phyloP scores from a whole-genome alignment of 2,113 vertebrate genomes.

The Corythaeola cristata region DNA sequence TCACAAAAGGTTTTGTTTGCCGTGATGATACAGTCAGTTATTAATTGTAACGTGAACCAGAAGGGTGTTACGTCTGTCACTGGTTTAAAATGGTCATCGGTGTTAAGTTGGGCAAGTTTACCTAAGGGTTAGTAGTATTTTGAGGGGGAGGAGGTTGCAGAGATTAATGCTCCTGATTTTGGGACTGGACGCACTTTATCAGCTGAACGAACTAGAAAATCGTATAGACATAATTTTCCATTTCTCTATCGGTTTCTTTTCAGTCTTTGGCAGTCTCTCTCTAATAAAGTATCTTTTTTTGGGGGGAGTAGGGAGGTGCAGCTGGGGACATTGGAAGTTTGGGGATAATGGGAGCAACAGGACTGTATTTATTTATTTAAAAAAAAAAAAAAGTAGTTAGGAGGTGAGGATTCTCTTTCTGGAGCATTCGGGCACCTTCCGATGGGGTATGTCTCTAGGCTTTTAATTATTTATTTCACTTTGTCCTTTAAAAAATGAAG shows the following conservation, averaged over 20 bases:
- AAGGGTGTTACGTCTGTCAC: slow-evolving; percentile 8
- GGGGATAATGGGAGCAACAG: slow-evolving; percentile 44
- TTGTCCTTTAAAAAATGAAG: slow-evolving; percentile 48
- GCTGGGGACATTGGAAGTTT: slow-evolving; percentile 7
- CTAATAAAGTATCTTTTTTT: background rate
- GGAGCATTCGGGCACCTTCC: slow-evolving; percentile 73
- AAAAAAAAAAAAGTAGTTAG: background rate
- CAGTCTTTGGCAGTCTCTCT: background rate
- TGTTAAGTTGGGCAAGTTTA: slow-evolving; percentile 73
- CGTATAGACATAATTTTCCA: slow-evolving; percentile 10
- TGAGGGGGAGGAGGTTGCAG: slow-evolving; percentile 2
- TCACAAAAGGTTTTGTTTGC: slow-evolving; percentile 38
- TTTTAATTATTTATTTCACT: slow-evolving; percentile 68
- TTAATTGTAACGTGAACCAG: slow-evolving; percentile 34
- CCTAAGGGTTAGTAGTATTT: slow-evolving; percentile 66
- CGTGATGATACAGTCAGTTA: background rate
- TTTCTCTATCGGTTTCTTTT: background rate
- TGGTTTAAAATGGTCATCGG: slow-evolving; percentile 68
- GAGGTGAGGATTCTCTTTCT: slow-evolving; percentile 66
- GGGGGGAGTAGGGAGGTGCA: background rate
- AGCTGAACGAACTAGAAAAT: slow-evolving; percentile 23
- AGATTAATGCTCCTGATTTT: slow-evolving; percentile 50
- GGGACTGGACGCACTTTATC: background rate
- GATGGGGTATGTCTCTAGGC: slow-evolving; percentile 21
- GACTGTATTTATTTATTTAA: slow-evolving; percentile 49